phyloP scores from a whole-genome alignment of 1,140 invertebrate species.

The Formica selysi region DNA sequence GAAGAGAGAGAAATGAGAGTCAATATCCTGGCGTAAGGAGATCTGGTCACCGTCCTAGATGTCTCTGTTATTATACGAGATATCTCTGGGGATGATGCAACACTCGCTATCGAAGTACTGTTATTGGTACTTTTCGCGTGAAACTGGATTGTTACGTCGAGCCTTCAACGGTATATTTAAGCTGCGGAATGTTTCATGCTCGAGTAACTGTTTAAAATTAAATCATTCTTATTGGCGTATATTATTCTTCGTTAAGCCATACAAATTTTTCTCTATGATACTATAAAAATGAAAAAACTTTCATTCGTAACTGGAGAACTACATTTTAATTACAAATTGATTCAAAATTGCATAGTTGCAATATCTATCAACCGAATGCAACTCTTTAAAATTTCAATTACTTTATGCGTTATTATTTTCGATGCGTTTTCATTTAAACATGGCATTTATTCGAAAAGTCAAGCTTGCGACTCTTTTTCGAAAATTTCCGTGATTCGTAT shows the following conservation, averaged over 20 bases:
- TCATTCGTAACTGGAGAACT: background rate
- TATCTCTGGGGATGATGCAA: slow-evolving; percentile 27
- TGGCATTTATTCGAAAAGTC: background rate
- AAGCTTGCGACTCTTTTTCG: background rate
- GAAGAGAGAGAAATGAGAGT: slow-evolving; percentile 24
- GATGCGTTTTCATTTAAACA: background rate
- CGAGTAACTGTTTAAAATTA: background rate
- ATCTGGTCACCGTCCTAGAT: slow-evolving; percentile 14
- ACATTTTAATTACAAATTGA: background rate
- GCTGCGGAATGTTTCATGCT: background rate
- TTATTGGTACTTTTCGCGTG: slow-evolving; percentile 40
- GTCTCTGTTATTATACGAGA: slow-evolving; percentile 48
- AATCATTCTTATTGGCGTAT: slow-evolving; percentile 8
- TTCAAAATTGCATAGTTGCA: background rate
- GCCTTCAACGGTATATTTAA: slow-evolving; percentile 37
- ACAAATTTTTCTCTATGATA: too few relatives aligned
- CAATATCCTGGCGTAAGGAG: slow-evolving; percentile 51
- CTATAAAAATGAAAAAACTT: background rate
- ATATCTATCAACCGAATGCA: background rate
- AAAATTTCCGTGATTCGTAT: background rate
- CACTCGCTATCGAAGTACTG: slow-evolving; percentile 10
- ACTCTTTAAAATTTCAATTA: background rate
- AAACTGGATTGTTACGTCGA: background rate
- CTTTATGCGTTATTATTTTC: background rate
- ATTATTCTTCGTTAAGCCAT: slow-evolving; percentile 3